Percentiles rank a stretch among this genome's conserved stretches.
Evolutionary conservation across 2,113 vertebrate genomes (phyloP).

Genomic region (Pelecanus crispus): DNA sequence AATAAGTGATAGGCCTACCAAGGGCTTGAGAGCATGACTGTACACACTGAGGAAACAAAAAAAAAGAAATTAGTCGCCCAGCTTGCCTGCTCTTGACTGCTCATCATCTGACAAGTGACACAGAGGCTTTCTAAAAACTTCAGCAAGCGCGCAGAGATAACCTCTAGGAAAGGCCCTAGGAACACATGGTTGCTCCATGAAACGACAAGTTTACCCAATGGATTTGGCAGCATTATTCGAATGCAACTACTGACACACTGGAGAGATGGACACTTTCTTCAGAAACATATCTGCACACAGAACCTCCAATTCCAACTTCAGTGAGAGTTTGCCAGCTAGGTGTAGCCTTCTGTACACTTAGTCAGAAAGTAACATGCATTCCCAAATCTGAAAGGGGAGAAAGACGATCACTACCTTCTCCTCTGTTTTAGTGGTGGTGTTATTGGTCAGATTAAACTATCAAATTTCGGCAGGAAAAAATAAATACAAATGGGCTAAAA

Average conservation of each 20-base stretch:
- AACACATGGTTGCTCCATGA: neutral
- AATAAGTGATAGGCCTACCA: neutral
- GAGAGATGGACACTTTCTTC: neutral
- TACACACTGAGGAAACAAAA: neutral
- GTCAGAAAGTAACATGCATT: neutral
- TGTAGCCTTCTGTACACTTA: neutral
- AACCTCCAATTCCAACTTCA: neutral
- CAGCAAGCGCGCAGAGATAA: neutral
- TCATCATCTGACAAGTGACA: neutral
- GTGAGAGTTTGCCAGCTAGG: neutral
- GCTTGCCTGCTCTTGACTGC: neutral
- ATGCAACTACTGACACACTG: rapidly evolving
- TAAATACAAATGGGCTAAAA: neutral
- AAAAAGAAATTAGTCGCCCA: neutral
- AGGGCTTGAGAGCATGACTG: neutral
- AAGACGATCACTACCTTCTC: neutral
- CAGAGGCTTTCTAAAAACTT: neutral
- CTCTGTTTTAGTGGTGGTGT: neutral
- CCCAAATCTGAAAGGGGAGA: neutral
- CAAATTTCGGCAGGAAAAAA: neutral
- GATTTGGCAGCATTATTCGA: neutral
- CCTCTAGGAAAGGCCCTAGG: neutral
- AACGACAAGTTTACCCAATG: neutral
- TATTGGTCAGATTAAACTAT: neutral
- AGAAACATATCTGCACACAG: neutral